Conservation (phyloP, 2,797 vertebrate genomes). For the Gephyroberyx darwinii region DNA sequence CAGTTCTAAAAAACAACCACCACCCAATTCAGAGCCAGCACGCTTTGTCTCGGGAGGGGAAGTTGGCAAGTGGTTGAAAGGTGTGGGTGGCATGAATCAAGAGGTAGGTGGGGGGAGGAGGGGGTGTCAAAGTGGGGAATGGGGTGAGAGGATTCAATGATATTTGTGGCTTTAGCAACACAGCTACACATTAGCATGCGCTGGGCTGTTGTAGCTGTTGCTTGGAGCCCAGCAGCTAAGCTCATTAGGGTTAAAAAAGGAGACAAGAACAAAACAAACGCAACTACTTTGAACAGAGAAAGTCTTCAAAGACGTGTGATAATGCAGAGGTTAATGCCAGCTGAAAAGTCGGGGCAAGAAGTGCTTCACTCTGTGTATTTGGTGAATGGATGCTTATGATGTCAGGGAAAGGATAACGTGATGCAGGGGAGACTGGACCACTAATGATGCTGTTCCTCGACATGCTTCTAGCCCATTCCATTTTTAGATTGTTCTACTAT, state of each 20-base stretch:
- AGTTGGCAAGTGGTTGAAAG: slow-evolving; percentile 59
- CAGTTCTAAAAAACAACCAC: slow-evolving; percentile 49
- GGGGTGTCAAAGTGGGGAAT: not conserved
- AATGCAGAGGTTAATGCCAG: slow-evolving; percentile 27
- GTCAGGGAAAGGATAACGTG: slow-evolving; percentile 9
- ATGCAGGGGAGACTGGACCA: not conserved
- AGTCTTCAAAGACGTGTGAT: slow-evolving; percentile 29
- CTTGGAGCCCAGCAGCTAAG: slow-evolving; percentile 69
- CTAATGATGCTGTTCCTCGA: slow-evolving; percentile 3
- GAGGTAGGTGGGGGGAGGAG: not conserved
- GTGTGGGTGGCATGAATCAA: slow-evolving; percentile 52
- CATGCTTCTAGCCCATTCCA: slow-evolving; percentile 5
- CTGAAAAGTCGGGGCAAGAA: slow-evolving; percentile 21
- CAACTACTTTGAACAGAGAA: slow-evolving; percentile 23
- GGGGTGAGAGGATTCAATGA: slow-evolving; percentile 36
- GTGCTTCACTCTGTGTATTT: slow-evolving; percentile 9
- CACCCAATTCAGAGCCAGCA: slow-evolving; percentile 36
- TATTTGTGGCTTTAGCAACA: slow-evolving; percentile 46
- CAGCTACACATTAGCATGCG: slow-evolving; percentile 60
- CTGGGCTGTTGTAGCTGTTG: slow-evolving; percentile 70
- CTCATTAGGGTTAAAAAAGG: slow-evolving; percentile 72
- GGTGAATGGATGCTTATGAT: not conserved
- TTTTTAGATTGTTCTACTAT: not conserved
- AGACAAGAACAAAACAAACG: slow-evolving; percentile 47
- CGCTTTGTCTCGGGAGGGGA: slow-evolving; percentile 55